Conservation (phyloP, 2,888 invertebrate genomes). For the Heteromyza rotundicornis region DNA sequence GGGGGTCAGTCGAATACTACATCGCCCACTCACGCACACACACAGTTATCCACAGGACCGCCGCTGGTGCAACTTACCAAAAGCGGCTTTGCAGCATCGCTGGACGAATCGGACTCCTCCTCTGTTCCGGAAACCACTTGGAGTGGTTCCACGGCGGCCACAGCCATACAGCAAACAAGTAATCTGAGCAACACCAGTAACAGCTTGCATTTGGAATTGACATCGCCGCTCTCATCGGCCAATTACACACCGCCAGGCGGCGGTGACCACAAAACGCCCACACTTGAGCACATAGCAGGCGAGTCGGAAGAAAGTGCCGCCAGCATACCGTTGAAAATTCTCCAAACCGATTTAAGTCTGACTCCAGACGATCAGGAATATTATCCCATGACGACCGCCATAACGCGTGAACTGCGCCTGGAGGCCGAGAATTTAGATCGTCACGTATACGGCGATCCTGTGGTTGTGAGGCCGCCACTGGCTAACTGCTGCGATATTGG, state of each 20-base stretch:
- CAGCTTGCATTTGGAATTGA: constrained; percentile 47
- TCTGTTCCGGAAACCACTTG: constrained; percentile 56
- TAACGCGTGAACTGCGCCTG: constrained; percentile 80
- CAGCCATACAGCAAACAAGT: constrained; percentile 54
- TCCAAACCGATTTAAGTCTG: constrained; percentile 61
- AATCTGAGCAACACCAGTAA: constrained; percentile 51
- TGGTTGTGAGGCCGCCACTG: constrained; percentile 32
- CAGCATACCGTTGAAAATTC: constrained; percentile 6
- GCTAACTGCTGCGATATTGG: constrained; percentile 45
- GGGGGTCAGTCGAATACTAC: constrained; percentile 46
- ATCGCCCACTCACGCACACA: constrained; percentile 4
- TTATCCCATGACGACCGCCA: constrained; percentile 86
- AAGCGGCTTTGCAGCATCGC: constrained; percentile 50
- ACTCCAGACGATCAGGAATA: constrained; percentile 84
- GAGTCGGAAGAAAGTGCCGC: not conserved
- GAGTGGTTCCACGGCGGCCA: constrained; percentile 56
- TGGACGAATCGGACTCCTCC: constrained; percentile 65
- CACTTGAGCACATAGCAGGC: constrained; percentile 14
- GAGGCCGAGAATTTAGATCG: constrained; percentile 85
- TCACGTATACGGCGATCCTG: constrained; percentile 74
- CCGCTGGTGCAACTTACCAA: constrained; percentile 65
- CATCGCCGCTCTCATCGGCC: constrained; percentile 30
- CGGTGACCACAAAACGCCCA: constrained; percentile 34
- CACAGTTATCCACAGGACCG: constrained; percentile 16
- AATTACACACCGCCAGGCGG: constrained; percentile 35